Base-by-base conservation (phyloP, 2,888 invertebrate species). In the Drosophila parthenogenetica region DNA sequence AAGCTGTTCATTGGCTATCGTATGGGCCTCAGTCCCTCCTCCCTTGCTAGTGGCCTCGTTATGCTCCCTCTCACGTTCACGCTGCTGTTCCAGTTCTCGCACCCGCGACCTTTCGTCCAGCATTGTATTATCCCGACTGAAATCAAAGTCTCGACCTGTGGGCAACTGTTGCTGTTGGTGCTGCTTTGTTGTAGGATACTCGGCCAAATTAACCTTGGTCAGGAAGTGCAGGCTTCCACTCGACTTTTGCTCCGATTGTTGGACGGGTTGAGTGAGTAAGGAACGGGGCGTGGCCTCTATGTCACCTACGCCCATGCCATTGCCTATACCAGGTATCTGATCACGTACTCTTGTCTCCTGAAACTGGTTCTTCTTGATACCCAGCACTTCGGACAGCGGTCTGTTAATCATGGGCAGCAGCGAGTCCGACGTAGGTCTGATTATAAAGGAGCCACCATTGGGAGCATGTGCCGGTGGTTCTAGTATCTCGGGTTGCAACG, bases 291-390 rank as follows among this genome's bases (percentile, higher is more conserved):
- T 74, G 4, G 83, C 72, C 40, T 91, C 90, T 0, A 85, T 78
- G n/a, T 64, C 85, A 1, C 81, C 74, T 49, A 88, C 64, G 13
- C 87, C 39, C 39, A 29, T 29, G 2, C 35, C 35, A 11, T 11
- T 11, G 16, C 48, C 48, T 29, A 48, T 25, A 1, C 16, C 71
- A 17, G 89, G 81, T 16, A 89, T 63, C 5, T 82, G 83, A 54
- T 92, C 92, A 37, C 92, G 91, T n/a, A 92, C 89, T 5, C 92
- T 90, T 42, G 92, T 92, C 77, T 92, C 91, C 62, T 91, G 91
- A 72, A 92, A 92, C 79, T 92, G 92, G 71, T 92, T 92, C 76
- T 92, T 92, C 60, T 92, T 92, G 45, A 92, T 92, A 67, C 92
- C 92, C 53, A 92, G 78, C 32, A 92, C 92, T 77, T 92, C 92